phyloP scores from a whole-genome alignment of 2,113 vertebrate species.

The Brevimyrus niger region DNA sequence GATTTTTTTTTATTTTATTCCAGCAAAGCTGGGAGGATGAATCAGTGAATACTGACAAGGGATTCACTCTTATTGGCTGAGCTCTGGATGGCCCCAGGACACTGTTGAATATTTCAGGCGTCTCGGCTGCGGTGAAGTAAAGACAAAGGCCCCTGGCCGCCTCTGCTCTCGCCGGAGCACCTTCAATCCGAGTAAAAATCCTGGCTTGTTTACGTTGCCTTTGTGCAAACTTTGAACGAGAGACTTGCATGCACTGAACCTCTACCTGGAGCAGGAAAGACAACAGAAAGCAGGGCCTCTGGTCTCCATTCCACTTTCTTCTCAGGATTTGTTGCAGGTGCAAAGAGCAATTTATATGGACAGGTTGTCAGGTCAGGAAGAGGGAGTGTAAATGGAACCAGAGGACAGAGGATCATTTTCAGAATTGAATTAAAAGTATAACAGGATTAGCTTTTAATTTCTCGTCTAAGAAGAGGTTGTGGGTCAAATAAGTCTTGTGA shows the following conservation, averaged over 20 bases:
- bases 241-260: not conserved
- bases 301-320: not conserved
- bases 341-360: not conserved
- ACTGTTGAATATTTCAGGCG: conserved; percentile 29
- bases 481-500: not conserved
- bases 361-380: not conserved
- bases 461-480: not conserved
- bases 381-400: not conserved
- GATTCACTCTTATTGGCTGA: conserved; percentile 24
- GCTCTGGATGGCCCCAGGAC: conserved; percentile 10
- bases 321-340: not conserved
- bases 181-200: not conserved
- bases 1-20: conserved; percentile 11
- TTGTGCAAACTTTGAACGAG: not conserved
- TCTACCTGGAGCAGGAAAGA: not conserved
- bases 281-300: no score
- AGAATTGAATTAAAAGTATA: not conserved
- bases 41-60: conserved; percentile 40
- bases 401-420: not conserved
- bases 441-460: not conserved
- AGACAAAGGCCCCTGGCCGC: not conserved
- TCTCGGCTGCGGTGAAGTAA: not conserved
- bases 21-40: conserved; percentile 21
- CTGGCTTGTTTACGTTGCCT: not conserved
- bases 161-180: not conserved